phyloP scores from a whole-genome alignment of 2,797 vertebrate species.

The Sebastes steindachneri region DNA sequence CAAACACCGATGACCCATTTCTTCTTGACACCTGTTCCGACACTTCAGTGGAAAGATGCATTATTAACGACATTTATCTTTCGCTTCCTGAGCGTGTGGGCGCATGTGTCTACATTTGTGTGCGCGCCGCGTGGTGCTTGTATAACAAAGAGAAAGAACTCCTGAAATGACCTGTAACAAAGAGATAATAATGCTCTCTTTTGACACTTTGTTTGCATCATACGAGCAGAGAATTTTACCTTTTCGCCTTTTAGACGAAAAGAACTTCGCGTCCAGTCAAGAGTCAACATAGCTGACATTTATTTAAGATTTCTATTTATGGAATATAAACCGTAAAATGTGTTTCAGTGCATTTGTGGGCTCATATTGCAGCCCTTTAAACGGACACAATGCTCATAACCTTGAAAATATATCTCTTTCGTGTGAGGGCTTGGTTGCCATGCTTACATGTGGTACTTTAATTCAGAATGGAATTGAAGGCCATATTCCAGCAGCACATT shows the following conservation, averaged over 20 bases:
- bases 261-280: background rate
- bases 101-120: background rate
- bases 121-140: background rate
- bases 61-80: conserved; percentile 57
- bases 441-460: conserved; percentile 4
- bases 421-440: background rate
- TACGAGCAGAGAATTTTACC: background rate
- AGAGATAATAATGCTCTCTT: background rate
- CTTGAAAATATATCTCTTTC: background rate
- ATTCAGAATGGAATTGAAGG: conserved; percentile 15
- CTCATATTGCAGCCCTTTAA: conserved; percentile 16
- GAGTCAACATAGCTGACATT: background rate
- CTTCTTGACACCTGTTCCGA: conserved; percentile 54
- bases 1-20: conserved; percentile 57
- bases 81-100: conserved; percentile 18
- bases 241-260: background rate
- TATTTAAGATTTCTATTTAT: background rate
- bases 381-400: background rate
- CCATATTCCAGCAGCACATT: conserved; percentile 13
- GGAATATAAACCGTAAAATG: background rate
- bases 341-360: background rate
- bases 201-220: background rate
- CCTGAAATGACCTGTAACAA: background rate
- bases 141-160: background rate
- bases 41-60: conserved; percentile 49